These are phyloP conservation scores for Ariopsis seemanni DNA, from an alignment of 2,113 vertebrate genomes.

Conservation along the genomic window DNA sequence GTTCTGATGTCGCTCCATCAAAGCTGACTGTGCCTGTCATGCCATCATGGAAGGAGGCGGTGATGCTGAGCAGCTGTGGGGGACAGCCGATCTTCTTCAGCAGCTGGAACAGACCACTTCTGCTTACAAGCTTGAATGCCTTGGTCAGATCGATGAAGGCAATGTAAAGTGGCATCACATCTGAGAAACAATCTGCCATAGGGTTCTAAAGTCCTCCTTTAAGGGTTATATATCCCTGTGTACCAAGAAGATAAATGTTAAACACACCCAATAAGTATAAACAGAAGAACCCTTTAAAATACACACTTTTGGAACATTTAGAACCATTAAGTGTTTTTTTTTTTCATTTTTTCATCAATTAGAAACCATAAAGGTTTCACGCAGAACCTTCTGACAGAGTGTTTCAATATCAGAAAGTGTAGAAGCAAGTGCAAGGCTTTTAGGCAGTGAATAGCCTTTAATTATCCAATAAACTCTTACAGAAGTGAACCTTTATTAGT, in stretches of 20 bases:
- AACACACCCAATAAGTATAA: neutral
- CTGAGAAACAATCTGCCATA: neutral
- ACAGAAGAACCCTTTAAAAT: neutral
- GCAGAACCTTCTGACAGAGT: neutral
- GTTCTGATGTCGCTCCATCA: too few relatives aligned
- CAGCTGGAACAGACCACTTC: too few relatives aligned
- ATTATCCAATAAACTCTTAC: too few relatives aligned
- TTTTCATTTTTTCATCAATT: neutral
- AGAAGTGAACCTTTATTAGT: too few relatives aligned
- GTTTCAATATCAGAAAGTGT: neutral
- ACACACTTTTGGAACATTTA: neutral
- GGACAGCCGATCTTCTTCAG: too few relatives aligned
- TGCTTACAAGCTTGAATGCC: too few relatives aligned
- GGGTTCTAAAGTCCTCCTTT: neutral
- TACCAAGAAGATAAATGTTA: neutral
- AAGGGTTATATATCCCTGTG: neutral
- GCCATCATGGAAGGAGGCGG: too few relatives aligned
- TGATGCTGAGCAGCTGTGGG: too few relatives aligned
- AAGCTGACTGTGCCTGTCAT: too few relatives aligned
- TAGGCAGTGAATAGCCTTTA: neutral
- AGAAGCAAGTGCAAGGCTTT: neutral
- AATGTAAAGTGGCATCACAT: too few relatives aligned
- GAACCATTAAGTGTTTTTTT: neutral
- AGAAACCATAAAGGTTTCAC: neutral
- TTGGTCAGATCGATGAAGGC: too few relatives aligned